Percentiles rank a stretch among this genome's conserved stretches.
phyloP scores from a whole-genome alignment of 2,888 invertebrate species.

The Epistrophe grossulariae region DNA sequence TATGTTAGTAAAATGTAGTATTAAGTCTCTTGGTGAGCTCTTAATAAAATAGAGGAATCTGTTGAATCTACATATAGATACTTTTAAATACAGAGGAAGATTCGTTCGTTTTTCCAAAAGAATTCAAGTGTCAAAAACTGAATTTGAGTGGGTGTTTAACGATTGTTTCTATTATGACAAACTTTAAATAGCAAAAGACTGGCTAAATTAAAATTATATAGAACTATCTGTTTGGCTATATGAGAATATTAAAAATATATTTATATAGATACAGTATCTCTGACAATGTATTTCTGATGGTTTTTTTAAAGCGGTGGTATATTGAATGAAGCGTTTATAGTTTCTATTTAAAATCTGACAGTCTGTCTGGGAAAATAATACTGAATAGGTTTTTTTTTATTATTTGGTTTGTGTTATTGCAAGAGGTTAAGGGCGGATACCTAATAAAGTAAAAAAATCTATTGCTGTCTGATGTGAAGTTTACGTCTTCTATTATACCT shows the following conservation, averaged over 20 bases:
- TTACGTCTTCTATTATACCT: too few species aligned
- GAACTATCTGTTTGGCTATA: neutral
- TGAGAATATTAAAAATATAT: neutral
- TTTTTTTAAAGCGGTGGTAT: neutral
- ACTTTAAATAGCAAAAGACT: neutral
- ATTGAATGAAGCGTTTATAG: neutral
- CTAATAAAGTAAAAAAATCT: too few species aligned
- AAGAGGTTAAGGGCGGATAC: too few species aligned
- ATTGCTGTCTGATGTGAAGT: too few species aligned
- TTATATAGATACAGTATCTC: neutral
- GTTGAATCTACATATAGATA: neutral
- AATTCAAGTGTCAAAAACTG: conserved; percentile 29
- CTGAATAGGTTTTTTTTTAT: neutral
- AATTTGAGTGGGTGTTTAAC: conserved; percentile 28
- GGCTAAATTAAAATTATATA: neutral
- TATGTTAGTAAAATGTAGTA: neutral
- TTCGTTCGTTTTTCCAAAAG: neutral
- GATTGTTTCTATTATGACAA: conserved; percentile 30
- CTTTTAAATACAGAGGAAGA: neutral
- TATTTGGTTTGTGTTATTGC: too few species aligned
- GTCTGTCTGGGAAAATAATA: conserved; percentile 5
- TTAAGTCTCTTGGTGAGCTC: neutral
- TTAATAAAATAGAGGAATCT: neutral
- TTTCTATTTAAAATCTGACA: conserved; percentile 18
- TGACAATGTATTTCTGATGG: conserved; percentile 2